Conservation (phyloP, 2,113 vertebrate genomes). For the Carassius gibelio region DNA sequence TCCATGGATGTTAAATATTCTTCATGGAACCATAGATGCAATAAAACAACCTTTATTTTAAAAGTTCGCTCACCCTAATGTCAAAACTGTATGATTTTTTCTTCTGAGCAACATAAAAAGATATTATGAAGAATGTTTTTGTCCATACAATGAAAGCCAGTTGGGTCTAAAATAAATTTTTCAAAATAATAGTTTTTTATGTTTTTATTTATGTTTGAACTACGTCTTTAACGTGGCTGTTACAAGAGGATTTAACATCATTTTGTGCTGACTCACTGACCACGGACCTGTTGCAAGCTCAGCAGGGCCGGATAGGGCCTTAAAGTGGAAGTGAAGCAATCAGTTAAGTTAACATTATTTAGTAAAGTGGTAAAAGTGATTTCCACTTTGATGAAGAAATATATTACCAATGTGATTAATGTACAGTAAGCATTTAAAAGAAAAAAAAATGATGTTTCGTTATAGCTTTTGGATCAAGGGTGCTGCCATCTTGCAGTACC, state of each 20-base stretch:
- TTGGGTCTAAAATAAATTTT: too few relatives aligned
- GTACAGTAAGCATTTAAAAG: too few relatives aligned
- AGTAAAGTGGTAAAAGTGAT: too few relatives aligned
- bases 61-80: neutral
- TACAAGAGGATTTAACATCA: neutral
- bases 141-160: neutral
- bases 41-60: neutral
- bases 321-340: too few relatives aligned
- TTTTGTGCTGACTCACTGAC: conserved; percentile 23
- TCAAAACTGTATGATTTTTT: neutral
- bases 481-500: too few relatives aligned
- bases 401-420: too few relatives aligned
- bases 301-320: neutral
- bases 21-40: neutral
- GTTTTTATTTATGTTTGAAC: too few relatives aligned
- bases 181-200: too few relatives aligned
- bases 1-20: neutral
- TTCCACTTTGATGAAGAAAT: too few relatives aligned
- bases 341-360: too few relatives aligned
- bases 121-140: neutral
- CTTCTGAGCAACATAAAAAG: neutral
- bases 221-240: neutral
- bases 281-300: neutral
- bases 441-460: too few relatives aligned
- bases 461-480: too few relatives aligned